These are phyloP conservation scores for Acridotheres tristis DNA, from an alignment of 2,797 vertebrate genomes.

Conservation along the genomic window DNA sequence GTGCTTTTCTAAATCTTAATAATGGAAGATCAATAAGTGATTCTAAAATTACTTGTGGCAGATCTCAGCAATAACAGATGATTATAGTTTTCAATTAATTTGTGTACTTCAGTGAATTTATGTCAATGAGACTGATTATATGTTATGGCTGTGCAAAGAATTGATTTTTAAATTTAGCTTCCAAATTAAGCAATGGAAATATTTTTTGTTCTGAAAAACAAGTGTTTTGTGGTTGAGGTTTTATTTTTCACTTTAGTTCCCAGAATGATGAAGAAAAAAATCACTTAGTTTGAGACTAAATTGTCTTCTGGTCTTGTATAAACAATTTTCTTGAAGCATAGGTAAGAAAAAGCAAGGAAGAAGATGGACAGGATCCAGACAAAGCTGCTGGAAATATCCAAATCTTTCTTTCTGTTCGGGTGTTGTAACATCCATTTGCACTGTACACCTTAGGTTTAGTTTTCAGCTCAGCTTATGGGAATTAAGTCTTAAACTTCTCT, in stretches of 20 bases:
- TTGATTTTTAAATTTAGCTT: slow-evolving; percentile 28
- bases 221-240: not conserved
- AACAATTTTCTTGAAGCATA: not conserved
- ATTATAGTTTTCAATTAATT: slow-evolving; percentile 19
- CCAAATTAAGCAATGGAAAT: not conserved
- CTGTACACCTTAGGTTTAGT: not conserved
- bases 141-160: not conserved
- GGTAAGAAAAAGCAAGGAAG: not conserved
- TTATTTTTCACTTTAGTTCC: not conserved
- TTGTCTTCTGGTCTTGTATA: not conserved
- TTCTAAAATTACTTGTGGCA: slow-evolving; percentile 37
- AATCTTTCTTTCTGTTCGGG: not conserved
- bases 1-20: slow-evolving; percentile 14
- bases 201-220: not conserved
- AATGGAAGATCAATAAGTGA: not conserved
- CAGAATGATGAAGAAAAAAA: not conserved
- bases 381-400: not conserved
- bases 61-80: not conserved
- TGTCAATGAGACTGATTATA: not conserved
- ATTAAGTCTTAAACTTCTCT: not conserved
- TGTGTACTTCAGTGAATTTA: not conserved
- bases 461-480: not conserved
- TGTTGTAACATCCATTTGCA: fast-evolving
- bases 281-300: not conserved
- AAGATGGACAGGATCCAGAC: not conserved